Base-by-base conservation (phyloP, 1,140 invertebrate genomes). In the Macrosteles quadrilineatus region DNA sequence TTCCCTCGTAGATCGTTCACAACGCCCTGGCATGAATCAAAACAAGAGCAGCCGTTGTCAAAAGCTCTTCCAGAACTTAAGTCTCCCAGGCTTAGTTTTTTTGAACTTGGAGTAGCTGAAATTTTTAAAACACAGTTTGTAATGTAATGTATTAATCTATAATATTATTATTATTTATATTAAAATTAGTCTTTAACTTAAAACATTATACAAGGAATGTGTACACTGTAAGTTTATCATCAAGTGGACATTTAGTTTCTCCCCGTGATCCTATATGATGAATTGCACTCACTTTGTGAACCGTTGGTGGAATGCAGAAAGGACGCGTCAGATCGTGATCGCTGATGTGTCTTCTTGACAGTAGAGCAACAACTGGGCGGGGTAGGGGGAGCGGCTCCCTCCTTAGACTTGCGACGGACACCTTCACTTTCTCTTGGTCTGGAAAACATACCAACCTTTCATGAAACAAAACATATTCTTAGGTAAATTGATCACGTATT, bases 21-120 rank as follows among this genome's bases (percentile, higher is more conserved):
- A 68, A 91, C 85, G 72, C 89, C 90, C 77, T 89, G 86, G 75
- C 88, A 90, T 71, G 88, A 89, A 76, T 89, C 85, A 78, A 90
- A 90, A 82, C 96, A 98, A 72, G 88, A 88, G 83, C 97, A 99
- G 68, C 96, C 95, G 81, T 94, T 98, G 81, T 98, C 95, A 83
- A 98, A 99, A 27, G 96, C 96, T 75, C 92, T 87, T 36, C 96
- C 97, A 47, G 95, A 95, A 67, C 90, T 90, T 67, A 98, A 80
- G 84, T 99, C 96, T 43, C 97, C 97, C 17, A 97, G 83, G 12
- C 47, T 27, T 2, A 59, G 27, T 30, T 59, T 59, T 59, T 4
- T 29, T 27, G 55, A 14, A 9, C 14, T 36, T 6, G 32, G 32
- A 36, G 32, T 36, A 36, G 32, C 32, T 36, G 32, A 14, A 36